Base-by-base conservation (phyloP, 2,888 invertebrate genomes). In the Himalopsyche anomala region DNA sequence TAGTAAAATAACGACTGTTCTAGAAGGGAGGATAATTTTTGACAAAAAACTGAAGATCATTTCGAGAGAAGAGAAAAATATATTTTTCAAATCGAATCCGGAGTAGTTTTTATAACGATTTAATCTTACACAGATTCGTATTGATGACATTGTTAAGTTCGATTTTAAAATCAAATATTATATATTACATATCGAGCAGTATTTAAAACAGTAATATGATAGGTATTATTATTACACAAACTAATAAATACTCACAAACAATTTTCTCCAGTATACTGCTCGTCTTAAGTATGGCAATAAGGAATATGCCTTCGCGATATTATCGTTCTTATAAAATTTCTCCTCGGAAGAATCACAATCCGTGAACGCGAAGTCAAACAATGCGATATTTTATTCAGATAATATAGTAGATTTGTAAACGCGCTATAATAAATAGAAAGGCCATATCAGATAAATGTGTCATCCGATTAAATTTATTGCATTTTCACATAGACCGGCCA, bases 401-500 rank as follows among this genome's bases (percentile, higher is more conserved):
- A 36, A 74, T 74, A 74, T 74, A 9, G 74, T 62, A n/a, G 62
- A 74, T 74, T 74, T 36, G 36, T 74, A 74, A 36, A 74, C 19
- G 74, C 74, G 74, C 12, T 15, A 8, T 36, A 74, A 62, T 62
- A 62, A 62, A 62, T 36, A 74, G 36, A 36, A 74, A 74, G 74
- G 36, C 28, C 15, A 15, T 74, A 28, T 74, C 74, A 36, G 28
- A 74, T 74, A 74, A 74, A 74, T 74, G 36, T 74, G 74, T 74
- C 74, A 11, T n/a, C 62, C 62, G 62, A 62, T 62, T 74, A 12
- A 74, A 28, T 74, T 15, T 74, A 74, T 74, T 36, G 74, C 12
- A 74, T 74, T 74, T 74, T 74, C 74, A 74, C 74, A 74, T 36
- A 36, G 51, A 51, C 15, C 74, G 74, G 74, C 74, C 28, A 62